phyloP scores from a whole-genome alignment of 2,888 invertebrate genomes.

The Chironomus riparius region DNA sequence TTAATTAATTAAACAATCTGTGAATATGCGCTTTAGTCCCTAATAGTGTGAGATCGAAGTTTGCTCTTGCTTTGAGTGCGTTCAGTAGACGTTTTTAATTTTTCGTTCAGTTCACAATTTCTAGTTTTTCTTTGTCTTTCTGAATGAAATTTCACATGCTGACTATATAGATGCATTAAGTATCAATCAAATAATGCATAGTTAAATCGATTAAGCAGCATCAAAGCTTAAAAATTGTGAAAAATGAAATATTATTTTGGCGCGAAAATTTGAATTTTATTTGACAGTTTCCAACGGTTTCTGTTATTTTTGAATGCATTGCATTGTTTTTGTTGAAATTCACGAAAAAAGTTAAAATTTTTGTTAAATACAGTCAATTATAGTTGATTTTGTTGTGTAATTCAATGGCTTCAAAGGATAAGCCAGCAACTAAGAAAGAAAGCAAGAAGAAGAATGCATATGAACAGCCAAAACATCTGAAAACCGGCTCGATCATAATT shows the following conservation, averaged over 20 bases:
- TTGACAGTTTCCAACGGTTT: not conserved
- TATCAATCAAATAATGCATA: not conserved
- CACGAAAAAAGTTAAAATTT: not conserved
- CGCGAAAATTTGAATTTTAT: not conserved
- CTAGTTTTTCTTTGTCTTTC: too few species aligned
- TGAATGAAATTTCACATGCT: too few species aligned
- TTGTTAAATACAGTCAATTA: not conserved
- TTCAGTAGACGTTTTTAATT: too few species aligned
- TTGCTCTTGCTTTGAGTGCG: too few species aligned
- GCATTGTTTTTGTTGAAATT: not conserved
- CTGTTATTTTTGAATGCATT: not conserved
- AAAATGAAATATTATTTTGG: not conserved
- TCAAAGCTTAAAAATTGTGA: not conserved
- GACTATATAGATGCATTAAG: too few species aligned
- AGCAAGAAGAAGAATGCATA: constrained; percentile 22
- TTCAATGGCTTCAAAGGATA: constrained; percentile 4
- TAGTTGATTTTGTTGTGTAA: not conserved
- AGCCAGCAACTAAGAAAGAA: not conserved
- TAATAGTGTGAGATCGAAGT: too few species aligned
- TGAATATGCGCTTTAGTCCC: too few species aligned
- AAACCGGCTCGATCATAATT: constrained; percentile 61
- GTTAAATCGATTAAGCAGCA: not conserved
- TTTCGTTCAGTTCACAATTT: too few species aligned
- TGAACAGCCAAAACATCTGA: constrained; percentile 44
- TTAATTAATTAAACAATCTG: too few species aligned